Base-by-base conservation (phyloP, 2,888 invertebrate species). In the Bedellia somnulentella region DNA sequence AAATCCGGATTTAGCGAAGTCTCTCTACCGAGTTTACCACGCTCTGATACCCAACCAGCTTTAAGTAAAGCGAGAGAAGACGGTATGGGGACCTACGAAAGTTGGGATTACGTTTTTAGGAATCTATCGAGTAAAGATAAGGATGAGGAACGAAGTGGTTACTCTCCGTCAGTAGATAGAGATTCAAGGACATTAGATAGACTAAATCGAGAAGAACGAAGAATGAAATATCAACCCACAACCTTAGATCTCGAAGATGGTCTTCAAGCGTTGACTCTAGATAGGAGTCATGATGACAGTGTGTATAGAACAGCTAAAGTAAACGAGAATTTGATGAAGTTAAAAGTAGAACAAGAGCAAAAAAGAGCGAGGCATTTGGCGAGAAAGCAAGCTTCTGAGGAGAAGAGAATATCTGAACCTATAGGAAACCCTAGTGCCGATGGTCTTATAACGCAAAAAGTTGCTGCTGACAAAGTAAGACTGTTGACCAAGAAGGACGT, bases 41-140 rank as follows among this genome's bases (percentile, higher is more conserved):
- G 77, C 2, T 75, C 76, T 0, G 77, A 77, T 27, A 76, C 76
- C 1, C 77, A 76, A 24, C 76, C 77, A 2, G 47, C 59, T 1
- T 37, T 77, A 3, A 76, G 75, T 38, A 76, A 77, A 41, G 82
- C 82, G 13, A 73, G 71, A 35, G 83, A 84, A 39, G 85, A 85
- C 37, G 83, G 82, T 0, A 80, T 82, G 49, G 83, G 84, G 1
- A 83, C 82, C 0, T 82, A 82, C 33, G 88, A 87, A 40, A 81
- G 82, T 30, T 91, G 90, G 90, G 86, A 86, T 48, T 89, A 87
- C 47, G 89, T 90, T 0, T 90, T 85, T 49, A 80, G 83, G 41
- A 86, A 87, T 49, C 62, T 90, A 18, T 87, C 89, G 34, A 86
- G 82, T 41, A 83, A 86, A 44, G 85, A 87, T 1, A 86, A 87